phyloP scores from a whole-genome alignment of 2,797 vertebrate species.

The Mus caroli region DNA sequence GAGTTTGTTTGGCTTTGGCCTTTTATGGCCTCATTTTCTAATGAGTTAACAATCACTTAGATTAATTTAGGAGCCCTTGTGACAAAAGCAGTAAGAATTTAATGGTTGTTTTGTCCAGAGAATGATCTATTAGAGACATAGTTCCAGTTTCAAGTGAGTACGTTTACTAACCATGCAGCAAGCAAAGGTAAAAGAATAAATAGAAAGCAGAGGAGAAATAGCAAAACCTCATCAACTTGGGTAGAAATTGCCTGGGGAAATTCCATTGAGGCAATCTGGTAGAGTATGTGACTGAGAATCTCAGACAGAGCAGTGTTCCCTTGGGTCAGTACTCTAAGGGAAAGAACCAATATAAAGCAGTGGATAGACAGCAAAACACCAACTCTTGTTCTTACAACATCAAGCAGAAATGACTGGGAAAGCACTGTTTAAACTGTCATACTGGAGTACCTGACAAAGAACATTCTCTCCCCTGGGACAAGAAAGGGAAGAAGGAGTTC shows the following conservation, averaged over 20 bases:
- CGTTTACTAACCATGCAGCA: background rate
- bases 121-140: background rate
- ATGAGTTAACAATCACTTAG: background rate
- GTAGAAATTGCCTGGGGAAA: background rate
- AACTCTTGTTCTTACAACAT: background rate
- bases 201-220: background rate
- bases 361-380: background rate
- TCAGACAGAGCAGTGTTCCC: background rate
- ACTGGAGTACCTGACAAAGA: background rate
- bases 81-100: background rate
- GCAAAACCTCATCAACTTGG: background rate
- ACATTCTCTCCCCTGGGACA: background rate
- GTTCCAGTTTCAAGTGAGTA: background rate
- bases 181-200: background rate
- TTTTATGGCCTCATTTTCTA: background rate
- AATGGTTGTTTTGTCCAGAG: background rate
- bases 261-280: background rate
- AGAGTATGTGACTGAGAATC: background rate
- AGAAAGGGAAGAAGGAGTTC: background rate
- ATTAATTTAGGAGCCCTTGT: background rate
- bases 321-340: background rate
- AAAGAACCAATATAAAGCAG: background rate
- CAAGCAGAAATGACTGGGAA: background rate
- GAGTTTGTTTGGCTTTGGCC: background rate
- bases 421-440: background rate